Conservation (phyloP, 2,113 vertebrate species). For the Grus americana region DNA sequence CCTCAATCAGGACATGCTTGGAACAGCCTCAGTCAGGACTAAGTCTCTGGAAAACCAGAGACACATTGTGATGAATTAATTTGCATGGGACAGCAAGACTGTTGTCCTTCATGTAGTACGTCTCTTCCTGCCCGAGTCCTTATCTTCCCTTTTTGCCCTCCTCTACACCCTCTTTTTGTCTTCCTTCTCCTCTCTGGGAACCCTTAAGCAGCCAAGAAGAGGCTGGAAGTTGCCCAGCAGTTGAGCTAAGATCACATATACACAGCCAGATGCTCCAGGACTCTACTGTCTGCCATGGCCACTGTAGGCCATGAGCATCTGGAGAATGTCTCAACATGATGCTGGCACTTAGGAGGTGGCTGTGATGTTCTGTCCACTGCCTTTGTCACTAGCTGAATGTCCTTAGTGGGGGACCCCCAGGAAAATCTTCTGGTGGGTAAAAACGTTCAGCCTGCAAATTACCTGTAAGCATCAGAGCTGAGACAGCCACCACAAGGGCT, state of each 20-base stretch:
- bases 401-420: not conserved
- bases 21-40: not conserved
- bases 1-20: not conserved
- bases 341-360: not conserved
- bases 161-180: not conserved
- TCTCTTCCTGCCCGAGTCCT: not conserved
- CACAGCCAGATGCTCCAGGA: not conserved
- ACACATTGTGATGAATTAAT: fast-evolving
- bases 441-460: not conserved
- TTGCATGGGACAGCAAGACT: not conserved
- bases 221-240: not conserved
- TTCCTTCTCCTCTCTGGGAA: not conserved
- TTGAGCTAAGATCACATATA: not conserved
- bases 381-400: not conserved
- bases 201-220: not conserved
- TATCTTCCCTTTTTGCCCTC: not conserved
- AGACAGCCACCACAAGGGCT: not conserved
- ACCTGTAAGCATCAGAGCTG: not conserved
- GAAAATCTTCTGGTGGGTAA: not conserved
- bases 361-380: not conserved
- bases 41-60: not conserved
- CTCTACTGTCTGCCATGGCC: not conserved
- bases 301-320: not conserved
- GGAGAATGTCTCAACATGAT: not conserved
- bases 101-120: not conserved